Conservation (phyloP, 2,888 invertebrate genomes). For the Venusia cambrica region DNA sequence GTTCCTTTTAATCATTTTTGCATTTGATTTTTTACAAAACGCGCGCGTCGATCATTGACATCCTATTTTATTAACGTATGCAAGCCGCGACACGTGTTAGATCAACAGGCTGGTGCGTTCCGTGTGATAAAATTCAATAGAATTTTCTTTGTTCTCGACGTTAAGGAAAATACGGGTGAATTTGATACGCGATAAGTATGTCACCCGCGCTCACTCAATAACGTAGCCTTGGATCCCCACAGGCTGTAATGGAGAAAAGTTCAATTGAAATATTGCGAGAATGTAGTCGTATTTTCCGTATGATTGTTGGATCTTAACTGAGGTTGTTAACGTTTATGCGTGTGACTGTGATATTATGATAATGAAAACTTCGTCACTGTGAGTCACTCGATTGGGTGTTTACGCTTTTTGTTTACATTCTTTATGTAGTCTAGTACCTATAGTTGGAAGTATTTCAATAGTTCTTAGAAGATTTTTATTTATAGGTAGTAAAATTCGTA, state of each 20-base stretch:
- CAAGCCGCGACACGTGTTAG: constrained; percentile 60
- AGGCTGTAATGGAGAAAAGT: constrained; percentile 42
- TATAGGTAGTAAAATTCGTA: constrained; percentile 48
- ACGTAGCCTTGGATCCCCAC: constrained; percentile 50
- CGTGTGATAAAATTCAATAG: constrained; percentile 57
- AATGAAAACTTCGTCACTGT: constrained; percentile 76
- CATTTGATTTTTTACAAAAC: constrained; percentile 70
- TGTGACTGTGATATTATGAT: constrained; percentile 72
- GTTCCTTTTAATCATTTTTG: constrained; percentile 80
- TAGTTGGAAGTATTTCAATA: constrained; percentile 41
- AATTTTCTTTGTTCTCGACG: constrained; percentile 68
- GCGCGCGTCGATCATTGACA: constrained; percentile 65
- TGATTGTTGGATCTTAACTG: constrained; percentile 67
- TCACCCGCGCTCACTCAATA: constrained; percentile 56
- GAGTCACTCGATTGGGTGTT: constrained; percentile 74
- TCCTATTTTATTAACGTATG: constrained; percentile 66
- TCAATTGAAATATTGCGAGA: constrained; percentile 38
- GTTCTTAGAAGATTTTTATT: constrained; percentile 53
- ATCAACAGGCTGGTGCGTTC: constrained; percentile 72
- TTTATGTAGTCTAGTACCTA: no score
- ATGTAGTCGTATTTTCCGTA: constrained; percentile 54
- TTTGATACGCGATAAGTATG: constrained; percentile 47
- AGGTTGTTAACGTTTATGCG: constrained; percentile 52
- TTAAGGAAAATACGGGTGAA: constrained; percentile 64
- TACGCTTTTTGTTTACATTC: constrained; percentile 74